Evolutionary conservation across 2,888 invertebrate species (phyloP).

Genomic region (Scaptomyza tumidula): DNA sequence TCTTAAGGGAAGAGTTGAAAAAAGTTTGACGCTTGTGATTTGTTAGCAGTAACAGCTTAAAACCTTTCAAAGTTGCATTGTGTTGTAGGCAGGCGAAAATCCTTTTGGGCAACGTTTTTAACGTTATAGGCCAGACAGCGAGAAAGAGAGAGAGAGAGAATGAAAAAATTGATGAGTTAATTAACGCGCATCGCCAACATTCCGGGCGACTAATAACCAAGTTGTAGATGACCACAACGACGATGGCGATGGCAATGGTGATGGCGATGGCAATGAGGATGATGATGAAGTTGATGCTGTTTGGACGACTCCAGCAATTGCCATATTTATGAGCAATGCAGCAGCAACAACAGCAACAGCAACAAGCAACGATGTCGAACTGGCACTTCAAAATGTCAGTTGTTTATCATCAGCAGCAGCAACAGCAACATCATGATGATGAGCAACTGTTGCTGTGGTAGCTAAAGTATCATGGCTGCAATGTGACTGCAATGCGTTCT

Average conservation of each 20-base stretch:
- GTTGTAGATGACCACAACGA: constrained; percentile 71
- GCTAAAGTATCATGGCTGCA: constrained; percentile 66
- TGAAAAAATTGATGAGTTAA: constrained; percentile 78
- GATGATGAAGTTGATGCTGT: constrained; percentile 19
- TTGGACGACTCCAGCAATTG: constrained; percentile 39
- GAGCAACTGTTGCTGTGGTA: constrained; percentile 36
- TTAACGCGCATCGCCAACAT: constrained; percentile 80
- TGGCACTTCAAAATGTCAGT: constrained; percentile 78
- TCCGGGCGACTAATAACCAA: constrained; percentile 79
- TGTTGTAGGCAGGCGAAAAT: constrained; percentile 41
- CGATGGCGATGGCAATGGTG: constrained; percentile 12
- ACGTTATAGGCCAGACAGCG: constrained; percentile 10
- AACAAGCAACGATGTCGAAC: constrained; percentile 66
- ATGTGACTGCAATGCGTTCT: constrained; percentile 75
- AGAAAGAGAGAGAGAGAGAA: not conserved
- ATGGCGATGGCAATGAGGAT: constrained; percentile 1
- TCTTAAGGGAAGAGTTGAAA: not conserved
- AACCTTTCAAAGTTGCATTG: constrained; percentile 6
- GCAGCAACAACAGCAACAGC: constrained; percentile 18
- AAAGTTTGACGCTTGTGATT: constrained; percentile 13
- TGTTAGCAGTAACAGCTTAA: constrained; percentile 6
- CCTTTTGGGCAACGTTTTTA: constrained; percentile 33
- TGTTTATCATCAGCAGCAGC: constrained; percentile 64
- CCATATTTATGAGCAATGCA: constrained; percentile 57
- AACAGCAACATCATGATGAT: constrained; percentile 35